phyloP scores from a whole-genome alignment of 2,888 invertebrate genomes.

The Nephrotoma flavescens region DNA sequence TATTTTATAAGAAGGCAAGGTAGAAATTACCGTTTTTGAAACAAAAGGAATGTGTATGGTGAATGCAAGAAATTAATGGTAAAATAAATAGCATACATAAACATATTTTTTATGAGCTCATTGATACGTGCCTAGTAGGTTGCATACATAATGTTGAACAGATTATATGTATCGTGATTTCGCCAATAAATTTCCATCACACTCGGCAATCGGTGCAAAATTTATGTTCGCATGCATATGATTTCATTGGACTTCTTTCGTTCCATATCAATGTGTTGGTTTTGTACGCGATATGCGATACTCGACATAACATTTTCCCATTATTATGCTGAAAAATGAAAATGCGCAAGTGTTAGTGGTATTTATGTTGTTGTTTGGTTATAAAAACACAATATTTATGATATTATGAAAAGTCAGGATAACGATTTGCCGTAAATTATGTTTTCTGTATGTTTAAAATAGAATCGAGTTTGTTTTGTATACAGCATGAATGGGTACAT shows the following conservation, averaged over 20 bases:
- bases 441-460: neutral
- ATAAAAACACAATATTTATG: neutral
- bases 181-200: neutral
- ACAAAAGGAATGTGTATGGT: neutral
- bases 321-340: neutral
- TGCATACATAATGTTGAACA: neutral
- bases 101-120: neutral
- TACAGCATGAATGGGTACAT: neutral
- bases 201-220: neutral
- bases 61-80: neutral
- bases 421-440: neutral
- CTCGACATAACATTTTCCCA: neutral
- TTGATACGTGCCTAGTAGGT: too few species aligned
- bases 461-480: neutral
- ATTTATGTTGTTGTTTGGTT: neutral
- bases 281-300: neutral
- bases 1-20: neutral
- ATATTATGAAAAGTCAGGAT: neutral
- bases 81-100: neutral
- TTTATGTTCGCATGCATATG: neutral
- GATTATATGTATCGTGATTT: neutral
- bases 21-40: neutral
- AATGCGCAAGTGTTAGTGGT: neutral
- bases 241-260: neutral
- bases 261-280: neutral